Percentiles rank a stretch among this genome's conserved stretches.
Conservation (phyloP, 2,797 vertebrate species). For the Semaprochilodus insignis region DNA sequence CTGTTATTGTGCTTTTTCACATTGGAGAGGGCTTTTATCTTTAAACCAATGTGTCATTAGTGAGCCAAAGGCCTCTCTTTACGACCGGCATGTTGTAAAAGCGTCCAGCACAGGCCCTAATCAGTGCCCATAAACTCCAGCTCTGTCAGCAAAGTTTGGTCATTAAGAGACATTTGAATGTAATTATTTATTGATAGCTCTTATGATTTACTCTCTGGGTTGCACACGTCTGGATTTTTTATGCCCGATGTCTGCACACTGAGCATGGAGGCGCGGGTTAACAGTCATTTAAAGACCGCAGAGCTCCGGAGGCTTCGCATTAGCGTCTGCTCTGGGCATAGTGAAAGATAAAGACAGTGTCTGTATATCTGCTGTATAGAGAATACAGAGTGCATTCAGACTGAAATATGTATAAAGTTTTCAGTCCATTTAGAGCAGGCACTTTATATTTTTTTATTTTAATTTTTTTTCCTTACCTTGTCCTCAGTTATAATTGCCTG, state of each 20-base stretch:
- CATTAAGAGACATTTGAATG: conserved; percentile 83
- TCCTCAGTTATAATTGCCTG: not conserved
- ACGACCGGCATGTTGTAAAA: conserved; percentile 81
- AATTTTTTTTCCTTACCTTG: conserved; percentile 1
- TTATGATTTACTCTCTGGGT: conserved; percentile 78
- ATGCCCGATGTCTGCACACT: conserved; percentile 64
- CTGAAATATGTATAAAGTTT: conserved; percentile 15
- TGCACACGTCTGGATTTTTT: conserved; percentile 66
- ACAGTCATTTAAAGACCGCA: conserved; percentile 69
- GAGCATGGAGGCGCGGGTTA: conserved; percentile 69
- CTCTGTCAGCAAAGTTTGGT: conserved; percentile 82
- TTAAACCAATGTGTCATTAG: conserved; percentile 75
- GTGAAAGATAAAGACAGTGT: conserved; percentile 29
- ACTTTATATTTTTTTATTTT: conserved; percentile 10
- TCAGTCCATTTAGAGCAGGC: not conserved
- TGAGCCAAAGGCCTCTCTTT: conserved; percentile 78
- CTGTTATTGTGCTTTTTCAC: conserved; percentile 45
- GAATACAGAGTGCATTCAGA: conserved; percentile 7
- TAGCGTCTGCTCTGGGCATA: conserved; percentile 56
- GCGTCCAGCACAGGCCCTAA: conserved; percentile 73
- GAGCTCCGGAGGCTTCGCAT: conserved; percentile 62
- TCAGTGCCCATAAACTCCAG: conserved; percentile 76
- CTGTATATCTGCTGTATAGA: conserved; percentile 1
- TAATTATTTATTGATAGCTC: conserved; percentile 86
- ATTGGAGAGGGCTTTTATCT: conserved; percentile 74